Base-by-base conservation (phyloP, 2,888 invertebrate genomes). In the Acanthoscelides obtectus region DNA sequence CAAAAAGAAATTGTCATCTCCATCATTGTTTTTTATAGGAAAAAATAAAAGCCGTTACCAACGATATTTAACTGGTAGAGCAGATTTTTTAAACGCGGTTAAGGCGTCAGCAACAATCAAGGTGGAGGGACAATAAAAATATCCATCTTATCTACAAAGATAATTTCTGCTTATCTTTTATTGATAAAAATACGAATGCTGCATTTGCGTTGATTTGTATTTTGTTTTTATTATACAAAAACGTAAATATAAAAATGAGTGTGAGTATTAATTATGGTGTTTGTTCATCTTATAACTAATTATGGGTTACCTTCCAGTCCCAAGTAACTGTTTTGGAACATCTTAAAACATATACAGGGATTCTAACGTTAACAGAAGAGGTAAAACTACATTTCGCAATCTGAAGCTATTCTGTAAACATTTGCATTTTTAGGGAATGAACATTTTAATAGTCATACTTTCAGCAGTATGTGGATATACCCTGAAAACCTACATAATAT, bases 321-420 rank as follows among this genome's bases (percentile, higher is more conserved):
- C 76, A 77, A 65, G 72, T 74, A 71, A 67, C 66, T 66, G 78
- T 77, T 20, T 22, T 70, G 17, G 75, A 75, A 27, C 78, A 76
- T 70, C 27, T 79, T 22, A 73, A 71, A 70, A 77, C 76, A 21
- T 76, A 76, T 69, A 67, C 77, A 45, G 79, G 79, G 65, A 25
- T 77, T 21, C 65, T 78, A 65, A 77, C 77, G 71, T 69, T 77
- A 19, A n/a, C 71, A 12, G 76, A 78, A 72, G 74, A 73, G 71
- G 79, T 79, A 75, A 69, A 70, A 2, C 4, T 22, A 20, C 22
- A 25, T 70, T 22, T 5, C 64, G 27, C 68, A 22, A 66, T 68
- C 66, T 66, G 22, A 20, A 22, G 17, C 64, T 22, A 21, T 22
- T n/a, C 65, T 20, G n/a, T 12, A 12, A 64, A 20, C 19, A 27